Evolutionary conservation across 1,140 invertebrate genomes (phyloP), one percentile per base, ranked within the genome.

Genomic region (Pygmarrhopalites habei): DNA sequence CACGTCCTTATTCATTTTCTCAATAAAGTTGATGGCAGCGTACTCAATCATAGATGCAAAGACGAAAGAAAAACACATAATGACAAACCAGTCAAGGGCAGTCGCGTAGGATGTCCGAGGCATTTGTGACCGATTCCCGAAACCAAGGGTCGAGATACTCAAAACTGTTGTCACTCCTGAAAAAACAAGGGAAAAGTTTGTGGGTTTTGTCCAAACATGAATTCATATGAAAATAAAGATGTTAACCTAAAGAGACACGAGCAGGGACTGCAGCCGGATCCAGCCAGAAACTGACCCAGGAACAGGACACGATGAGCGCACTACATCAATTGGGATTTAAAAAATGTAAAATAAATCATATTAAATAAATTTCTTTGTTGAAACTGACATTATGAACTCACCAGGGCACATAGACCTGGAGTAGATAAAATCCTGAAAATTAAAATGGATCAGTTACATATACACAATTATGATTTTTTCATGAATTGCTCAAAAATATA

Each of bases 261-360:
- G 81, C 83, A 1, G 82, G 80, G 2, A 81, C 80, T 56, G 82
- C 82, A 62, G 82, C 79, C 56, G 83, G 77, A 69, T 84, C 83
- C 58, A 85, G 83, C 82, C 82, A 85, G 71, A 85, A 85, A 21
- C 79, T 70, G 2, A 85, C 81, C 82, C 83, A 85, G 1, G 83
- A 85, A 26, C 82, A 79, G 62, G 79, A 78, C 7, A 85, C 83
- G 58, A 84, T 82, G 41, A 85, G 72, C 30, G 77, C 78, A 65
- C 53, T 56, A 41, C 32, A 39, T 10, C 23, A 23, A 35, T 35
- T 35, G 5, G 15, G 5, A 35, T 35, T 35, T 41, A 41, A 41
- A 41, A n/a, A n/a, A 41, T n/a, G n/a, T 41, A n/a, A 12, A n/a
- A 41, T n/a, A 41, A 41, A 41, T 12, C n/a, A 41, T n/a, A n/a